Evolutionary conservation across 1,140 invertebrate species (phyloP).

Genomic region (Parasteatoda tepidariorum): DNA sequence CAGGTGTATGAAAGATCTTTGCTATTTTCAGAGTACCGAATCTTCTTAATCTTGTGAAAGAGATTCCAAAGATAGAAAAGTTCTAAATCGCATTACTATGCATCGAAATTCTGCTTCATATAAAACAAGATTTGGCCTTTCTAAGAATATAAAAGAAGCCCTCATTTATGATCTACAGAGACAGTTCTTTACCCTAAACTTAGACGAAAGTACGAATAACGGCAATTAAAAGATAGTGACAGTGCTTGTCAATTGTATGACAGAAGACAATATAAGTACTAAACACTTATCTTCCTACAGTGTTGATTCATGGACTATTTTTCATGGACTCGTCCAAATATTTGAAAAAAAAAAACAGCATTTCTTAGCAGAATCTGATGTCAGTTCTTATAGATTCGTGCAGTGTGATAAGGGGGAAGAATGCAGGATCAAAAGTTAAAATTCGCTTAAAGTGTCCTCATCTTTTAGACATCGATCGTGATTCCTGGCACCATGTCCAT

Average conservation of each 20-base stretch:
- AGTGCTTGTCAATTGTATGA: conserved; percentile 57
- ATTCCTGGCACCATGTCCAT: conserved; percentile 64
- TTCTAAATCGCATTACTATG: background rate
- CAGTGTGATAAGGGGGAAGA: conserved; percentile 62
- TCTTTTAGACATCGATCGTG: conserved; percentile 64
- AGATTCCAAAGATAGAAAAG: conserved; percentile 2
- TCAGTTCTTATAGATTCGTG: too few relatives aligned
- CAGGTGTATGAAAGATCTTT: conserved; percentile 4
- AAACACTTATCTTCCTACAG: background rate
- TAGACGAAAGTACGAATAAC: too few relatives aligned
- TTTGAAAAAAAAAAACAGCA: background rate
- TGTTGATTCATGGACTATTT: conserved; percentile 16
- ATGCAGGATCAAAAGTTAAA: conserved; percentile 62
- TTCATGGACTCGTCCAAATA: too few relatives aligned
- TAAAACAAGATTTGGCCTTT: too few relatives aligned
- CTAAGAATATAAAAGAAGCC: background rate
- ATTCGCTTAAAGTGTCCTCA: conserved; percentile 55
- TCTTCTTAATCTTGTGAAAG: background rate
- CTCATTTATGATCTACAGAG: conserved; percentile 10
- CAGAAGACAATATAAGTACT: background rate
- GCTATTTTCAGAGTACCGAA: background rate
- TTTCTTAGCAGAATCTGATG: too few relatives aligned
- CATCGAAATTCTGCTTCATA: background rate
- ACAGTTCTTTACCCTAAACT: too few relatives aligned
- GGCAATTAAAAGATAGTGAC: conserved; percentile 53